Evolutionary conservation across 2,113 vertebrate genomes (phyloP).

Genomic region (Sander vitreus): DNA sequence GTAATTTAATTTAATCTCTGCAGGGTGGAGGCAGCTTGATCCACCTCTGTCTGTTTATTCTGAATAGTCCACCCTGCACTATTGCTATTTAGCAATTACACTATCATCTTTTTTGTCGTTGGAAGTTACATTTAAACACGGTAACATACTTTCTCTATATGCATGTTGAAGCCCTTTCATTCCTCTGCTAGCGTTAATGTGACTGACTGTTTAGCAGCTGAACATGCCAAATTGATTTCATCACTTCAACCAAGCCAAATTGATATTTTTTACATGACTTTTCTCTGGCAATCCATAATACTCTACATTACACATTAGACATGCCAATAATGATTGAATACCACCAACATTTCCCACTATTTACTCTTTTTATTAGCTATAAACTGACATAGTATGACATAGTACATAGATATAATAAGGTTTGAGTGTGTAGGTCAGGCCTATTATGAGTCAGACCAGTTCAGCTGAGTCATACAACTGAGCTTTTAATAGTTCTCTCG

Average conservation of each 20-base stretch:
- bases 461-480: conserved; percentile 50
- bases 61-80: background rate
- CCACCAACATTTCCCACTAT: background rate
- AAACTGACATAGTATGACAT: background rate
- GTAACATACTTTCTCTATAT: background rate
- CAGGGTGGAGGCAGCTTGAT: conserved; percentile 13
- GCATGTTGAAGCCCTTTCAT: background rate
- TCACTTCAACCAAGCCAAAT: background rate
- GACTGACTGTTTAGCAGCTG: background rate
- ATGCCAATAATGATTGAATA: background rate
- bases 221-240: background rate
- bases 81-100: background rate
- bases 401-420: background rate
- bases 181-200: background rate
- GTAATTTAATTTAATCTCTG: conserved; percentile 67
- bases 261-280: background rate
- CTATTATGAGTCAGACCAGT: conserved; percentile 30
- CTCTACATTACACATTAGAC: background rate
- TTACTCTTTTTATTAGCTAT: background rate
- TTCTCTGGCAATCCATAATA: background rate
- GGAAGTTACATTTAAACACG: background rate
- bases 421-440: conserved; percentile 1
- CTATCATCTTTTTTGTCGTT: background rate
- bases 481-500: conserved; percentile 33
- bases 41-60: background rate